A percentile compares a stretch with the other conserved stretches of the same genome.
Conservation (phyloP, 2,113 vertebrate genomes). For the Anolis sagrei region DNA sequence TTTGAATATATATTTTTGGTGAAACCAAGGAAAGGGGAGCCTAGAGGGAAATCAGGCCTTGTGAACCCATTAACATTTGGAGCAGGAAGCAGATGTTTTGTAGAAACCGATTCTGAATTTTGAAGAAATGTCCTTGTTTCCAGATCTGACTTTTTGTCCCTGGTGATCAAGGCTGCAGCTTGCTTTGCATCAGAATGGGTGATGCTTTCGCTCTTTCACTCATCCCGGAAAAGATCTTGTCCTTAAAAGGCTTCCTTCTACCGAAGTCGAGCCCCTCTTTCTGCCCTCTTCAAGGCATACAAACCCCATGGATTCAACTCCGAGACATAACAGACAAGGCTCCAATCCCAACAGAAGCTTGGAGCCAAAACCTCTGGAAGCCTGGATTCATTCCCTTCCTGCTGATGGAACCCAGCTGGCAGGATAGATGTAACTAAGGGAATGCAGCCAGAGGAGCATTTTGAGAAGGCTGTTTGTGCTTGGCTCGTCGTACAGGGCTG, state of each 20-base stretch:
- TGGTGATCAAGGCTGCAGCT: not conserved
- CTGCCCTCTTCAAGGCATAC: not conserved
- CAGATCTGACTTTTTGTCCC: not conserved
- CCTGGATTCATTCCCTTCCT: not conserved
- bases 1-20: not conserved
- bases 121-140: constrained; percentile 12
- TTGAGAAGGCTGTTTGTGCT: not conserved
- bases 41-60: not conserved
- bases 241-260: not conserved
- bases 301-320: not conserved
- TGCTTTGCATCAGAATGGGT: not conserved
- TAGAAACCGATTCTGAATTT: not conserved
- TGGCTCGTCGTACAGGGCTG: not conserved
- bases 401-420: constrained; percentile 2
- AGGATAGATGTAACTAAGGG: not conserved
- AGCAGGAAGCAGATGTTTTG: not conserved
- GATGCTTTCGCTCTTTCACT: not conserved
- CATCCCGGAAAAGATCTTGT: not conserved
- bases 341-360: not conserved
- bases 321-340: not conserved
- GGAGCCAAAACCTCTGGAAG: not conserved
- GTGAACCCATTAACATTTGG: not conserved
- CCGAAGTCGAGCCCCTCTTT: not conserved
- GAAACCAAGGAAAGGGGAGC: not conserved
- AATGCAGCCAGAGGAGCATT: not conserved